Evolutionary conservation across 2,888 invertebrate genomes (phyloP), one percentile per base, ranked within the genome.

Genomic region (Drosophila leonis): DNA sequence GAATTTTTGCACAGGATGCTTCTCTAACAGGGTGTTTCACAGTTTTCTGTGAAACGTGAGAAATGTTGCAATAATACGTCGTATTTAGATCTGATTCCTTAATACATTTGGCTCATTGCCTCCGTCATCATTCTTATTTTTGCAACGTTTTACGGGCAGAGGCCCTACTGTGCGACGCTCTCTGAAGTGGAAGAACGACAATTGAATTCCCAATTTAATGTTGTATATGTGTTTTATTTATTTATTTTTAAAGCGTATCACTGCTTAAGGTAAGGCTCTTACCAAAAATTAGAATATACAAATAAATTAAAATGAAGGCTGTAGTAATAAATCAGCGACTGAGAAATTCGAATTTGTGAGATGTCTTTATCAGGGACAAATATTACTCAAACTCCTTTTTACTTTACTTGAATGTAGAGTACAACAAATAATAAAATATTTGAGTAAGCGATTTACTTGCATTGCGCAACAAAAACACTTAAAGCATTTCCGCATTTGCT

Each of bases 401-500:
- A 15, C 27, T 29, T n/a, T 0, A 15, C 27, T 27, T 15, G 9
- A 46, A 4, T 13, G 9, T 27, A 27, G 4, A 46, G 15, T n/a
- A 46, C 9, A n/a, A 15, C 4, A 27, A 27, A 27, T 8, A 46
- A 27, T 27, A n/a, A 46, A 29, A n/a, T 29, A 29, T 29, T 48
- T 48, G 29, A 48, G 12, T 31, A 12, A 31, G 29, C 29, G 48
- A 48, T 29, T 31, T 5, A n/a, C 31, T 46, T 39, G 8, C 33
- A 48, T 37, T 33, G 55, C 29, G 41, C 35, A 15, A 27, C 18
- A 49, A 31, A 41, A 42, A 18, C 37, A 69, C 62, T 60, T 51
- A 54, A 73, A 60, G 62, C 39, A 70, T 60, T 75, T 75, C 48
- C 64, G 51, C 74, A 65, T 61, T 65, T 73, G 73, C 55, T 62